Evolutionary conservation across 2,113 vertebrate genomes (phyloP).

Genomic region (Spilogale gracilis): DNA sequence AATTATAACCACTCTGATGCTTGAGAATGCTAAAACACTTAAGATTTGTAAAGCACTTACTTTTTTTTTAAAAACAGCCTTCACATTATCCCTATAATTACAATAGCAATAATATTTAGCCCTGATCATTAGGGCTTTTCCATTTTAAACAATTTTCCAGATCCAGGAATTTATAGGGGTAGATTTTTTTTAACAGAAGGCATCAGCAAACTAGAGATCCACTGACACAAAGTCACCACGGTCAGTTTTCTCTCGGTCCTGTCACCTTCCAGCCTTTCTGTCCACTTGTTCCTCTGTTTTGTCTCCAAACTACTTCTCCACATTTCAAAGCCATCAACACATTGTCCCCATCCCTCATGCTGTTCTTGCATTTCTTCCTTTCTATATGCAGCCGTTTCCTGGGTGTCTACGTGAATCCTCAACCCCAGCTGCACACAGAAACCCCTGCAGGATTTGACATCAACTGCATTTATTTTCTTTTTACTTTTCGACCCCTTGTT

Average conservation of each 20-base stretch:
- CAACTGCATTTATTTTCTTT: not conserved
- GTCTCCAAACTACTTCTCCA: not conserved
- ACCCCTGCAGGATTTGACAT: not conserved
- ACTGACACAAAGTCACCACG: not conserved
- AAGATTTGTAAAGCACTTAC: constrained; percentile 15
- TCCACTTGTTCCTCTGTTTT: not conserved
- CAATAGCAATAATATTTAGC: not conserved
- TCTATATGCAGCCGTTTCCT: not conserved
- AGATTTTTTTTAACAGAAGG: not conserved
- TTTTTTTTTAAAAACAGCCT: constrained; percentile 35
- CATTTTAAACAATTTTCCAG: not conserved
- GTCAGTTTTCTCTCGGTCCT: not conserved
- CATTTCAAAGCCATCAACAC: not conserved
- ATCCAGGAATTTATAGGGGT: not conserved
- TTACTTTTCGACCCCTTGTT: not conserved
- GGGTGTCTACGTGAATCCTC: not conserved
- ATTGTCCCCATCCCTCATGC: too few relatives aligned
- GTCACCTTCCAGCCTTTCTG: rapidly evolving
- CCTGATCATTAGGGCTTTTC: not conserved
- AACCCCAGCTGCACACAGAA: not conserved
- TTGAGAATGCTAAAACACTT: constrained; percentile 32
- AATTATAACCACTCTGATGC: not conserved
- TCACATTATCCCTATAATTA: not conserved
- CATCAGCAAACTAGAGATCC: not conserved
- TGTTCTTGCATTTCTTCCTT: not conserved